These are phyloP conservation scores for Leuciscus idus DNA, from an alignment of 2,113 vertebrate species.

Conservation along the genomic window DNA sequence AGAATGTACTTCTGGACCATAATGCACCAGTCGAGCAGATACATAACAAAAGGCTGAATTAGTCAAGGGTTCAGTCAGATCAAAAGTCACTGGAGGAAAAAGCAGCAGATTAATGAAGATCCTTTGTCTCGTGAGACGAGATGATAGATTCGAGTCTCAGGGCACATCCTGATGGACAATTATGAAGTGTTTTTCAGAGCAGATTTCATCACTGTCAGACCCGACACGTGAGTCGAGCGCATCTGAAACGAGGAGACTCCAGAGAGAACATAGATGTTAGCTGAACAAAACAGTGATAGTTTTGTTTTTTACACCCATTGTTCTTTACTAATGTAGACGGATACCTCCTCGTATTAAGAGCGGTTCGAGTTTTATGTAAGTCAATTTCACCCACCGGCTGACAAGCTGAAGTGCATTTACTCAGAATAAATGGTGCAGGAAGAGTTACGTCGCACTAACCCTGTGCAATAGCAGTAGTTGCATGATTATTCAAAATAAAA, in stretches of 20 bases:
- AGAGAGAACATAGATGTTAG: not conserved
- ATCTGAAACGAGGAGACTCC: not conserved
- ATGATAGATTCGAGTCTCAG: constrained; percentile 68
- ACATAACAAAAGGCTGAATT: constrained; percentile 65
- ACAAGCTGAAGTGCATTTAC: no score
- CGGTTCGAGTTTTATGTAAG: no score
- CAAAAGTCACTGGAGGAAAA: constrained; percentile 59
- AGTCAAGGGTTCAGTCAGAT: constrained; percentile 57
- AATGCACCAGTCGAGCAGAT: constrained; percentile 55
- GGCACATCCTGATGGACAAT: constrained; percentile 62
- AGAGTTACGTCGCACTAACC: no score
- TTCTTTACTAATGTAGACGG: not conserved
- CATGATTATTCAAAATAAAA: no score
- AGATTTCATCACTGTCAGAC: constrained; percentile 35
- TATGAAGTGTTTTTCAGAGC: constrained; percentile 59
- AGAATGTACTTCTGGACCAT: not conserved
- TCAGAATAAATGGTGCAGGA: no score
- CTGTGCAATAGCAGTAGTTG: no score
- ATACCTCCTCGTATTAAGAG: not conserved
- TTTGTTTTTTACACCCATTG: not conserved
- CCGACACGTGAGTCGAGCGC: not conserved
- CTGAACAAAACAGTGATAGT: not conserved
- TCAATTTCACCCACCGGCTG: no score
- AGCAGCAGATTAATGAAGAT: constrained; percentile 42
- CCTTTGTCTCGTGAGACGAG: constrained; percentile 49